Evolutionary conservation across 2,797 vertebrate species (phyloP), one percentile per base, ranked within the genome.

Genomic region (Epinephelus coioides): DNA sequence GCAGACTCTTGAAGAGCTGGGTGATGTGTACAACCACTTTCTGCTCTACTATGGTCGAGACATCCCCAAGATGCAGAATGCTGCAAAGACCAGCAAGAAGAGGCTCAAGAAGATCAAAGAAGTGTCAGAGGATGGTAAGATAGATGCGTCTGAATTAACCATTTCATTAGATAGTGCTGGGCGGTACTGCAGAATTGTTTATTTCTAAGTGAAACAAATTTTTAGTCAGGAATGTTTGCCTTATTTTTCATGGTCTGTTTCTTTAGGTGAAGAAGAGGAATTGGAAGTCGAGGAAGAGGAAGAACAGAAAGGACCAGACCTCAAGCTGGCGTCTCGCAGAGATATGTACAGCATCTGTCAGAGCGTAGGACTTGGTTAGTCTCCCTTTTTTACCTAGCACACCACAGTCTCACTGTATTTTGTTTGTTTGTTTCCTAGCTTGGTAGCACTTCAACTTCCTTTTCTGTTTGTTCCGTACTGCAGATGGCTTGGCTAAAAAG

Each of bases 281-380:
- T 69, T 95, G 59, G 93, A 92, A 74, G 92, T 95, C 9, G 95
- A 95, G 92, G 96, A 94, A 92, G 97, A 98, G 57, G 98, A 98
- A 47, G 98, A 98, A 56, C 97, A 96, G 83, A 98, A 98, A 87
- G 98, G 97, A 2, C 98, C 98, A 2, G 98, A 99, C 88, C 96
- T 99, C 64, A 99, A 99, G 94, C 96, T 97, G 94, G 98, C 98
- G 3, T 99, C 98, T 50, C 97, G 98, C 27, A 95, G 98, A 91
- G 98, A 99, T 88, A 99, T 99, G 98, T 99, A 99, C 92, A 98
- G 97, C 91, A 99, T 99, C 92, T 99, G 98, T 84, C 98, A 99
- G 79, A 96, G 95, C 1, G 96, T 97, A 2, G 98, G 98, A 73
- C 96, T 99, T 56, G 98, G 98, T 99, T 87, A 94, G 95, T 92